phyloP scores from a whole-genome alignment of 1,140 invertebrate genomes.

The Propsilocerus akamusi region DNA sequence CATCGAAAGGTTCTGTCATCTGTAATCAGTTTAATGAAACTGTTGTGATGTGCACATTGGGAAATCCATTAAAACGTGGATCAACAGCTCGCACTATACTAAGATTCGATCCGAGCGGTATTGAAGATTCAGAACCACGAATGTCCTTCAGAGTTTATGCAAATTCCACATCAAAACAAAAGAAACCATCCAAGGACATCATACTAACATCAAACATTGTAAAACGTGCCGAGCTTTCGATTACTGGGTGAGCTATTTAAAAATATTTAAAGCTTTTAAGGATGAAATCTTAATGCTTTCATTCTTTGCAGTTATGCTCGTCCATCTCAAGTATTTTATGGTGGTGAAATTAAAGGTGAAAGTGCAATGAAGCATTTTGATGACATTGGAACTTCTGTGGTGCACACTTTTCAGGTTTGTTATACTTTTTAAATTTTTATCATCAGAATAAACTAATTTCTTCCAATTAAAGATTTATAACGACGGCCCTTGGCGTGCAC shows the following conservation, averaged over 20 bases:
- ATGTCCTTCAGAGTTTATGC: conserved; percentile 55
- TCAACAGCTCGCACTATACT: conserved; percentile 38
- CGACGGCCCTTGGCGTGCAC: conserved; percentile 68
- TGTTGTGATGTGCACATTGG: conserved; percentile 58
- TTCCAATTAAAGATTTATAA: conserved; percentile 42
- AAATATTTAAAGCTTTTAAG: conserved; percentile 7
- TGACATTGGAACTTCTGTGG: conserved; percentile 66
- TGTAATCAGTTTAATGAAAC: conserved; percentile 56
- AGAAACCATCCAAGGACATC: conserved; percentile 31
- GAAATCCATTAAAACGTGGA: conserved; percentile 63
- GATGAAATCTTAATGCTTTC: neutral
- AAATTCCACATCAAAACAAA: conserved; percentile 72
- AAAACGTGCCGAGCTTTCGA: conserved; percentile 60
- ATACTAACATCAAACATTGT: conserved; percentile 45
- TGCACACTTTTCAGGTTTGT: conserved; percentile 63
- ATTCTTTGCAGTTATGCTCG: conserved; percentile 31
- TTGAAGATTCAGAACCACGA: conserved; percentile 46
- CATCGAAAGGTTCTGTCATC: conserved; percentile 33
- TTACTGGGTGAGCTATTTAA: conserved; percentile 45
- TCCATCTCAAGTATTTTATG: conserved; percentile 69
- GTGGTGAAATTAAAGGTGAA: conserved; percentile 63
- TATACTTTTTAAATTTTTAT: neutral
- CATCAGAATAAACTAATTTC: neutral
- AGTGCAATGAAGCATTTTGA: conserved; percentile 63
- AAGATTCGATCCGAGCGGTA: conserved; percentile 56